Evolutionary conservation across 2,113 vertebrate species (phyloP), one percentile per base, ranked within the genome.

Genomic region (Trematomus loennbergii): DNA sequence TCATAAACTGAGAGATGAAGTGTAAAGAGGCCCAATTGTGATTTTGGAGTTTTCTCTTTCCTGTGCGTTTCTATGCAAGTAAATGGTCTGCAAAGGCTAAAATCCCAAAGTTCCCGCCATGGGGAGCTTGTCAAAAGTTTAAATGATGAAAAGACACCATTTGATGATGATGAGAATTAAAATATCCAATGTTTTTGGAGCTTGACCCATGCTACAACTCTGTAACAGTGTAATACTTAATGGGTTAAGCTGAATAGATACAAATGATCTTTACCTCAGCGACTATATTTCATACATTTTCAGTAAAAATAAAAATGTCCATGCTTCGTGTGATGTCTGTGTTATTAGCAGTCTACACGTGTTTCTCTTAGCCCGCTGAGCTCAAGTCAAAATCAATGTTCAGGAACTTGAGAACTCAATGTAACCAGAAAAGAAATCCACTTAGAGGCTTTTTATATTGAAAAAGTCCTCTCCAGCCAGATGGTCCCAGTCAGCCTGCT

Each of bases 401-500:
- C 59, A 9, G 22, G 33, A 76, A 77, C 66, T 69, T 25, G 73
- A 83, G 12, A 48, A 83, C 62, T 75, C 67, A 10, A 10, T 22
- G 50, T 66, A 76, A 81, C 78, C 25, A 1, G 43, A 40, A 72
- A 22, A 84, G 20, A 67, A 75, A 74, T 82, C 70, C 36, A 63
- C 79, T 82, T 71, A 59, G 67, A 79, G 63, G 69, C 55, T 65
- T 83, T 83, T 87, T 61, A 78, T 70, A 70, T 73, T 78, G 81
- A 55, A 86, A 53, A 89, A 84, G 84, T 75, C 50, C 20, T 79
- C 54, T 69, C 72, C 33, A 12, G 25, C 66, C 75, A 71, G 69
- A 86, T 82, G 82, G 57, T 66, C 83, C 25, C 76, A 85, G 85
- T 90, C 88, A 89, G 70, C 25, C 60, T 45, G 77, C 60, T 87